Base-by-base conservation (phyloP, 92 coral and sea anemone species). In the Porites divaricata region DNA sequence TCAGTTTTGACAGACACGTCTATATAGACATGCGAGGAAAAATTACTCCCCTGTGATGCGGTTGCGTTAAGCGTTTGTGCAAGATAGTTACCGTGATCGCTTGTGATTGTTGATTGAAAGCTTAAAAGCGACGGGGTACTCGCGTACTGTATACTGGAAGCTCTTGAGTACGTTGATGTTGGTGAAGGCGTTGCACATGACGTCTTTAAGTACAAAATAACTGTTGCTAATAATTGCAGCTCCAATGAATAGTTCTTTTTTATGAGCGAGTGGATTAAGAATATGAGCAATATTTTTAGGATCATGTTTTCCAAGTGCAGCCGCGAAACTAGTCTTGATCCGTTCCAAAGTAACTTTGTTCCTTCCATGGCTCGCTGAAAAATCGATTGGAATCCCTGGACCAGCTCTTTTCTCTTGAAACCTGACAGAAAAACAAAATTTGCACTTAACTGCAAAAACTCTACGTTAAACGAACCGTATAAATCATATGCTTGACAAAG, bases 181-280 rank as follows among this genome's bases (percentile, higher is more conserved):
- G 88, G 88, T 41, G 75, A 67, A 8, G 56, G 22, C 8, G 69
- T 51, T 50, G 67, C 88, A 1, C 24, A 22, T 22, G 88, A 65
- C 8, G 66, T 9, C 20, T 84, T 45, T 58, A 63, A 84, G 19
- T 75, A 45, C 17, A 84, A 76, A 66, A 84, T 16, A 58, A 76
- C 88, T 16, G 82, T 75, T 41, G 76, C 35, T n/a, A 84, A 64
- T 65, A 66, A 52, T 6, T 76, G 88, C 28, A 84, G 26, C 45
- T 84, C 82, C 68, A 84, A 41, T 26, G 75, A 53, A 54, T n/a
- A 22, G 48, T 66, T 67, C 68, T n/a, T 57, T 63, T 45, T 76
- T n/a, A 84, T 62, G 61, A 84, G n/a, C 3, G 58, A 16, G 56
- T 84, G 66, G 56, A 84, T 11, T 74, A 84, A 57, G 72, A 84